Evolutionary conservation across 2,113 vertebrate genomes (phyloP).

Genomic region (Pontoporia blainvillei): DNA sequence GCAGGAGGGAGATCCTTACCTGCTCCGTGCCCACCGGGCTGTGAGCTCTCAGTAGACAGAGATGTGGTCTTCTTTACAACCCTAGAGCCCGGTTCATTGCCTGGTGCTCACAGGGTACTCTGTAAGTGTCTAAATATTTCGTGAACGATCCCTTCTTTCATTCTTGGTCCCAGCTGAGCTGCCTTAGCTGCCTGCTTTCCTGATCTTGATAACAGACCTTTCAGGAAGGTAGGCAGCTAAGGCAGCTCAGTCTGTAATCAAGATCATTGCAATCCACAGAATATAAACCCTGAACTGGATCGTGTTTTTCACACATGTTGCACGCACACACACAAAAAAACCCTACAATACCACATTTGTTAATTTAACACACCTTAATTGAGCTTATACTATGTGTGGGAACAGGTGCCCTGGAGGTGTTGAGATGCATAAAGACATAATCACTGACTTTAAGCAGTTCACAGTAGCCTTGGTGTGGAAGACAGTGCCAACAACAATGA

Average conservation of each 20-base stretch:
- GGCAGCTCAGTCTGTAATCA: not conserved
- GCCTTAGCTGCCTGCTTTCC: not conserved
- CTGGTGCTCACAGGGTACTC: not conserved
- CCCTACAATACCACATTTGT: not conserved
- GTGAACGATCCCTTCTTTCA: not conserved
- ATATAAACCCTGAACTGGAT: not conserved
- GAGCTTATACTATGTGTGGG: not conserved
- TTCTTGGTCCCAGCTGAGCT: not conserved
- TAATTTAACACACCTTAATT: not conserved
- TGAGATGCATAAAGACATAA: not conserved
- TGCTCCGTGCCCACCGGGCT: not conserved
- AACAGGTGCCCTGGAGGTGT: not conserved
- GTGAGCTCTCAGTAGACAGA: not conserved
- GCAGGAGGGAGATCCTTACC: not conserved
- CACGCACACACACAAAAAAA: fast-evolving
- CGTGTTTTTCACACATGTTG: not conserved
- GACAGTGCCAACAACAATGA: not conserved
- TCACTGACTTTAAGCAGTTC: not conserved
- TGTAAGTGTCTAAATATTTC: not conserved
- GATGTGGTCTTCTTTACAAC: not conserved
- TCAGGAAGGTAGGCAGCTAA: not conserved
- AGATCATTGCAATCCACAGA: not conserved
- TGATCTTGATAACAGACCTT: not conserved
- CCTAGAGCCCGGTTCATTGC: not conserved
- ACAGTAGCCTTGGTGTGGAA: not conserved